These are phyloP conservation scores for Dolichopus griseipennis DNA, from an alignment of 2,888 invertebrate genomes.

Conservation along the genomic window DNA sequence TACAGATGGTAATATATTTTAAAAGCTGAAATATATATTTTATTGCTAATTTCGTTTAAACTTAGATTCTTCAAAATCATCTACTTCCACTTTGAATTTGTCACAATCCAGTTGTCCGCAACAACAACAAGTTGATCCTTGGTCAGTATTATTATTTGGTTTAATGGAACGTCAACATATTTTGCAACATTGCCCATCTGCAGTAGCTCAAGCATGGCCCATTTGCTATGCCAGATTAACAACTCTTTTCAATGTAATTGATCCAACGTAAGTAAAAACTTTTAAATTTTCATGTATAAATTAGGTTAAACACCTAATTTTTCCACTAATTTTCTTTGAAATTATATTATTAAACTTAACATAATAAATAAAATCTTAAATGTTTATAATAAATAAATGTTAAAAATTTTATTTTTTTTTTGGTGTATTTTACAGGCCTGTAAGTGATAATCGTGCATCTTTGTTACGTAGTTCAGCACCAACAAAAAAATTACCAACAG, in stretches of 20 bases:
- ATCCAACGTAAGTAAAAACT: constrained; percentile 68
- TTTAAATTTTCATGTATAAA: too few relatives aligned
- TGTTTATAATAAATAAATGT: too few relatives aligned
- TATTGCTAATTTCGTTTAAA: constrained; percentile 3
- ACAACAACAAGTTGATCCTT: constrained; percentile 64
- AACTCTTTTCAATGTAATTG: constrained; percentile 84
- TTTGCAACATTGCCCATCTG: constrained; percentile 73
- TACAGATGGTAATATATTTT: constrained; percentile 37
- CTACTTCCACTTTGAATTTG: constrained; percentile 39
- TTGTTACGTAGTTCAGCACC: constrained; percentile 79
- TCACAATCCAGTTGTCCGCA: constrained; percentile 33
- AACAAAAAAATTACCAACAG: constrained; percentile 83
- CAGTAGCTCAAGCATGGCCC: constrained; percentile 90
- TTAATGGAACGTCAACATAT: constrained; percentile 79
- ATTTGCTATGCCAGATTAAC: constrained; percentile 85
- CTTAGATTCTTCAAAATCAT: constrained; percentile 40
- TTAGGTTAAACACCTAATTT: too few relatives aligned
- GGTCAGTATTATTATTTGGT: constrained; percentile 83
- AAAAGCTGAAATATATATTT: neutral
- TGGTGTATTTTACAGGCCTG: constrained; percentile 57
- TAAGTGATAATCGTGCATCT: constrained; percentile 93
- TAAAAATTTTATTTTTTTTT: neutral
- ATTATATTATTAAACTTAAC: too few relatives aligned
- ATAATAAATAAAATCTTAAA: too few relatives aligned
- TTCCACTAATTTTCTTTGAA: too few relatives aligned